phyloP scores from a whole-genome alignment of 2,797 vertebrate species.

The Astyanax mexicanus region DNA sequence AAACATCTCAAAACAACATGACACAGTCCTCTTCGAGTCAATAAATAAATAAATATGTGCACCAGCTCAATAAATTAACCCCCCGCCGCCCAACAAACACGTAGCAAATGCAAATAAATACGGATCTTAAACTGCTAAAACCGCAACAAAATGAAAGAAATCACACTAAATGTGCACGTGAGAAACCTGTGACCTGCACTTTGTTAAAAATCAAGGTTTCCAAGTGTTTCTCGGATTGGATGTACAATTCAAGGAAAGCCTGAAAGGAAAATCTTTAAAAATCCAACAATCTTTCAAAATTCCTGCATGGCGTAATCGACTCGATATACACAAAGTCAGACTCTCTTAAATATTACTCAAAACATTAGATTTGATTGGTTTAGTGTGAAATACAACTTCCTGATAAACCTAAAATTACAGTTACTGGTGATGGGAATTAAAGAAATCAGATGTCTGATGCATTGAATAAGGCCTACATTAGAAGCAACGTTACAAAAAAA shows the following conservation, averaged over 20 bases:
- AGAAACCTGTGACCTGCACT: neutral
- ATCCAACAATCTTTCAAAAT: neutral
- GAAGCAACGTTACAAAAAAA: too few species aligned
- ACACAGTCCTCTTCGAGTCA: slow-evolving; percentile 21
- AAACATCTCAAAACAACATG: neutral
- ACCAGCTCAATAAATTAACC: slow-evolving; percentile 63
- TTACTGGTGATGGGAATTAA: too few species aligned
- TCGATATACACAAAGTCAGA: too few species aligned
- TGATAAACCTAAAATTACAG: too few species aligned
- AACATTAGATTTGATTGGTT: too few species aligned
- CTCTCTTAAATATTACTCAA: too few species aligned
- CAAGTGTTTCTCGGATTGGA: neutral
- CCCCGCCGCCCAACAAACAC: slow-evolving; percentile 38
- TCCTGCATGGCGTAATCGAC: too few species aligned
- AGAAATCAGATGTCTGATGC: too few species aligned
- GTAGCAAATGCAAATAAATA: slow-evolving; percentile 52
- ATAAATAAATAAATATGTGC: slow-evolving; percentile 73
- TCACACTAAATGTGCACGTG: too few species aligned
- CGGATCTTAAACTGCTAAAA: slow-evolving; percentile 16
- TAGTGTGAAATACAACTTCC: too few species aligned
- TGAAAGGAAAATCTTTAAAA: too few species aligned
- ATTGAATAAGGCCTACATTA: too few species aligned
- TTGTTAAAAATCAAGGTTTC: slow-evolving; percentile 10
- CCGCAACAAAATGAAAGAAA: slow-evolving; percentile 4
- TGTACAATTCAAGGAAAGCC: neutral